Evolutionary conservation across 2,888 invertebrate genomes (phyloP), one percentile per base, ranked within the genome.

Genomic region (Sesia bembeciformis): DNA sequence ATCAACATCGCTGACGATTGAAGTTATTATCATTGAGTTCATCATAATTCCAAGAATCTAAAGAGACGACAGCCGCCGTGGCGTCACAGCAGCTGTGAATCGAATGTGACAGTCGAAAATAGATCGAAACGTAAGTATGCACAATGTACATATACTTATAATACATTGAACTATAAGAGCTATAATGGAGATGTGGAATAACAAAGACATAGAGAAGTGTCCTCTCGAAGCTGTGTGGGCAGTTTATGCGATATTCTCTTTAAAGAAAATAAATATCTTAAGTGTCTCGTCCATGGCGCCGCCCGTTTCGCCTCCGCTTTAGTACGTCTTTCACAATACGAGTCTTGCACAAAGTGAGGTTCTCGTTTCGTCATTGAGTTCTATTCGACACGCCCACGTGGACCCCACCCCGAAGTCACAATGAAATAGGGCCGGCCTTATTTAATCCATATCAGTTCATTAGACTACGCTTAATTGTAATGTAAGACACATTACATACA

Each of bases 281-380:
- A 23, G 46, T 46, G 46, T 50, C 38, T 39, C 38, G 38, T 50
- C 50, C 5, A 50, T 50, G 38, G 50, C 50, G 50, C 64, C 56
- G 58, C 70, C 57, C 60, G 70, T 67, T 67, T 67, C 72, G 78
- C 78, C 77, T 78, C 76, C 75, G 67, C 75, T 75, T 79, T 77
- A 73, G 77, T 78, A 79, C 68, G 72, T 83, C 76, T 88, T 86
- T 84, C 84, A 81, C 86, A 87, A 88, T 83, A 75, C 72, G 72
- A 73, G 40, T 51, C 74, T 85, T 85, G 82, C 84, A 80, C 79
- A 80, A 76, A 83, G 77, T 77, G 76, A 74, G 75, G 78, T 71
- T 50, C 70, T 67, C 65, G 76, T 88, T 86, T 87, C 86, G 81
- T 83, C 85, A 86, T 66, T 68, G 66, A 62, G 70, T 74, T 74